Evolutionary conservation across 37 sponge, comb jelly and placozoan genomes (phyloP), one percentile per base, ranked within the genome.

Genomic region (Agelas oroides): DNA sequence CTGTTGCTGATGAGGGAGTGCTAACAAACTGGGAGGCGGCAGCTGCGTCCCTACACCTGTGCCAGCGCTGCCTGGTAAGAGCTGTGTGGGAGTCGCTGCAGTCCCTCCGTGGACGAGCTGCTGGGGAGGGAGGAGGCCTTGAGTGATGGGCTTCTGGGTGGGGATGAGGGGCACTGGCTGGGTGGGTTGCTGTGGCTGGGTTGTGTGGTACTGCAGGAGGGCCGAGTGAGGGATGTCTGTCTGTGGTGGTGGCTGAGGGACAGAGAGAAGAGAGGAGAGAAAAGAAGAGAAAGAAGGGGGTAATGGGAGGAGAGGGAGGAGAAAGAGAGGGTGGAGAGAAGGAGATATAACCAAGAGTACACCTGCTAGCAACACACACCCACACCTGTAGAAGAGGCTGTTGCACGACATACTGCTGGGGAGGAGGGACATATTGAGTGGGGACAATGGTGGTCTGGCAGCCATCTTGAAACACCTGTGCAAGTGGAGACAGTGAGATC

Each of bases 391-490:
- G 71, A 6, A 37, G 71, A 76, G 61, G 33, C 33, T 35, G 71
- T 14, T 30, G 53, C 13, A 56, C 31, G 19, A 35, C 56, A 30
- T 21, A 76, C 6, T 28, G 61, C 59, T 53, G 77, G 56, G 61
- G 66, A 6, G 83, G 58, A 27, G 69, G 77, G 77, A 76, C 23
- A 24, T 85, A 76, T 19, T 86, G 86, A 30, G 86, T 70, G n/a
- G 86, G 72, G 17, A 78, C 59, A 19, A 79, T 80, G 28, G 74
- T 71, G 17, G 83, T 83, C 65, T 83, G 73, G 39, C 62, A 63
- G 31, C 83, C 74, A 62, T 83, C 71, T 19, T 71, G 73, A 62
- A 71, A 83, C 31, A 83, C 71, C 83, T 83, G 55, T 2, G 16
- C 34, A 30, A 19, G 46, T 75, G 52, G 27, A 12, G 27, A 69